These are phyloP conservation scores for Xiphias gladius DNA, from an alignment of 2,113 vertebrate species.

Conservation along the genomic window DNA sequence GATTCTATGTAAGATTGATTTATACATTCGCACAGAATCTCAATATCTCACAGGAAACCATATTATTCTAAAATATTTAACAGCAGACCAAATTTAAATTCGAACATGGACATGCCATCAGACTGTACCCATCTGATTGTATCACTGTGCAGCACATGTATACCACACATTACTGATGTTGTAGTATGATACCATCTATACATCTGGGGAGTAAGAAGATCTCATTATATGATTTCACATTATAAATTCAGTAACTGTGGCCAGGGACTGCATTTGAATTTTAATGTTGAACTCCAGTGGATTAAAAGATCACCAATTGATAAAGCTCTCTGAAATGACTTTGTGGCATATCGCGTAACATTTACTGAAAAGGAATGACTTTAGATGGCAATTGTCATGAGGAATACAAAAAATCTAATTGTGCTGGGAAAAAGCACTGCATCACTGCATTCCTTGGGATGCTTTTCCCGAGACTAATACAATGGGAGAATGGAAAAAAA, in stretches of 20 bases:
- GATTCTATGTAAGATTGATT: constrained; percentile 46
- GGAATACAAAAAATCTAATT: constrained; percentile 52
- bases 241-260: constrained; percentile 36
- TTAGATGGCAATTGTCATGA: constrained; percentile 52
- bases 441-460: constrained; percentile 35
- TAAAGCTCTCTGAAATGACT: constrained; percentile 59
- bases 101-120: constrained; percentile 22
- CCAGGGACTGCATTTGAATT: constrained; percentile 48
- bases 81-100: constrained; percentile 34
- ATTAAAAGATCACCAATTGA: constrained; percentile 53
- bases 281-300: constrained; percentile 37
- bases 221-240: constrained; percentile 72
- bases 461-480: constrained; percentile 39
- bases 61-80: constrained; percentile 47
- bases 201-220: constrained; percentile 47
- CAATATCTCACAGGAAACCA: constrained; percentile 28
- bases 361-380: constrained; percentile 40
- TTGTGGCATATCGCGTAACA: constrained; percentile 23
- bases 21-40: constrained; percentile 33
- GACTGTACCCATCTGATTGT: constrained; percentile 13
- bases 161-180: constrained; percentile 43
- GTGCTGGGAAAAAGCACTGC: constrained; percentile 18
- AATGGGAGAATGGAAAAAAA: constrained; percentile 54
- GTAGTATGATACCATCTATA: constrained; percentile 37
- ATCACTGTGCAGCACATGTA: constrained; percentile 29